phyloP scores from a whole-genome alignment of 1,140 invertebrate genomes.

The Pseudobourletiella spinata region DNA sequence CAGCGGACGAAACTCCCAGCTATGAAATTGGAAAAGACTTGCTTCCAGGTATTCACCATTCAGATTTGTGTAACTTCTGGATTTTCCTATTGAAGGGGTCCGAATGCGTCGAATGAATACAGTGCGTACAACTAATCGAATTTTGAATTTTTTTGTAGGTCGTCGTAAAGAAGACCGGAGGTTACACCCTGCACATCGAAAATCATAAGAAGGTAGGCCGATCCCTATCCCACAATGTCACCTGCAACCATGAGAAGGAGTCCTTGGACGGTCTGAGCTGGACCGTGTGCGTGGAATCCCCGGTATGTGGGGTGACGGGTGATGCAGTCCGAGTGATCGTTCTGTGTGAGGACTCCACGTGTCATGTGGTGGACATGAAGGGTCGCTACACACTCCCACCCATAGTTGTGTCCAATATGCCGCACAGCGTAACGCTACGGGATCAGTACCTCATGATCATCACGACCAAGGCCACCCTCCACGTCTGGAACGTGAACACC shows the following conservation, averaged over 20 bases:
- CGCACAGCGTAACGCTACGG: constrained; percentile 44
- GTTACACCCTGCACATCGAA: constrained; percentile 8
- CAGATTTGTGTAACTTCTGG: too few relatives aligned
- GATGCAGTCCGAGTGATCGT: constrained; percentile 46
- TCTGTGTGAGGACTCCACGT: constrained; percentile 55
- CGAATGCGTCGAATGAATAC: too few relatives aligned
- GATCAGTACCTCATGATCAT: constrained; percentile 39
- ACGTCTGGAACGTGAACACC: constrained; percentile 38
- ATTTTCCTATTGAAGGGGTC: too few relatives aligned
- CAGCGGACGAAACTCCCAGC: too few relatives aligned
- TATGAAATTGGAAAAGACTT: too few relatives aligned
- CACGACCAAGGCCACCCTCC: constrained; percentile 36
- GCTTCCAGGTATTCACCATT: too few relatives aligned
- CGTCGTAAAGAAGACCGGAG: neutral
- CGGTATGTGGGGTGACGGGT: constrained; percentile 25
- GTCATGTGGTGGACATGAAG: constrained; percentile 51
- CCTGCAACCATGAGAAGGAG: constrained; percentile 14
- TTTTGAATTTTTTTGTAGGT: constrained; percentile 7
- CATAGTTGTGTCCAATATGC: constrained; percentile 51
- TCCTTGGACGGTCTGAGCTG: constrained; percentile 27
- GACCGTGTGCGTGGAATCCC: constrained; percentile 24
- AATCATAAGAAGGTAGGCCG: neutral
- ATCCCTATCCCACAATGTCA: constrained; percentile 2
- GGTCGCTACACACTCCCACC: constrained; percentile 52
- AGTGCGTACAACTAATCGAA: too few relatives aligned